Conservation (phyloP, 2,888 invertebrate genomes). For the Nomada fucata region DNA sequence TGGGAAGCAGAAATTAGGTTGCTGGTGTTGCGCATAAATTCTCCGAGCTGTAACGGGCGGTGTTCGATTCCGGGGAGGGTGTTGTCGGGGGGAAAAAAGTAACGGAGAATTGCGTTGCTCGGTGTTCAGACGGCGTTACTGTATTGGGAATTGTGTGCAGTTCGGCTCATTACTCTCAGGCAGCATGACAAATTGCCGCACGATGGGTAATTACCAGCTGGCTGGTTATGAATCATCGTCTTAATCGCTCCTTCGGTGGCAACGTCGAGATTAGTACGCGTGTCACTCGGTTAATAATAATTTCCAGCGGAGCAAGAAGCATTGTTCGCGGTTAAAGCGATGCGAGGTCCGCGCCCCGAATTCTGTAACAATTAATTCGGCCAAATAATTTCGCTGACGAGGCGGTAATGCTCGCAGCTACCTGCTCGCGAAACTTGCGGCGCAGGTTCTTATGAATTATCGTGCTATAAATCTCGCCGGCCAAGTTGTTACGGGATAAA, state of each 20-base stretch:
- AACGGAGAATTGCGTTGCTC: background rate
- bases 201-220: slow-evolving; percentile 37
- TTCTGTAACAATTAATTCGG: slow-evolving; percentile 32
- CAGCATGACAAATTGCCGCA: slow-evolving; percentile 45
- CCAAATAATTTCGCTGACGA: slow-evolving; percentile 42
- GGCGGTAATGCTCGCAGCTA: slow-evolving; percentile 34
- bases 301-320: slow-evolving; percentile 15
- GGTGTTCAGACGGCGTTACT: background rate
- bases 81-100: background rate
- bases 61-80: background rate
- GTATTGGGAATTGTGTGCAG: slow-evolving; percentile 16
- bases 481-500: slow-evolving; percentile 33
- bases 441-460: slow-evolving; percentile 37
- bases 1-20: background rate
- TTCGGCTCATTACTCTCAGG: slow-evolving; percentile 49
- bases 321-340: background rate
- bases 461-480: slow-evolving; percentile 46
- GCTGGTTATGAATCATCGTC: slow-evolving; percentile 44
- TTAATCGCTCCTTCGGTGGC: slow-evolving; percentile 39
- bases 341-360: background rate
- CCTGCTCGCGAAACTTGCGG: slow-evolving; percentile 24
- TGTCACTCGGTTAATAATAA: slow-evolving; percentile 39
- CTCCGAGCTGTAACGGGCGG: background rate
- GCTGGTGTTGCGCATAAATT: background rate
- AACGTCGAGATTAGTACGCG: slow-evolving; percentile 30